These are phyloP conservation scores for Triplophysa dalaica DNA, from an alignment of 2,113 vertebrate genomes.

Conservation along the genomic window DNA sequence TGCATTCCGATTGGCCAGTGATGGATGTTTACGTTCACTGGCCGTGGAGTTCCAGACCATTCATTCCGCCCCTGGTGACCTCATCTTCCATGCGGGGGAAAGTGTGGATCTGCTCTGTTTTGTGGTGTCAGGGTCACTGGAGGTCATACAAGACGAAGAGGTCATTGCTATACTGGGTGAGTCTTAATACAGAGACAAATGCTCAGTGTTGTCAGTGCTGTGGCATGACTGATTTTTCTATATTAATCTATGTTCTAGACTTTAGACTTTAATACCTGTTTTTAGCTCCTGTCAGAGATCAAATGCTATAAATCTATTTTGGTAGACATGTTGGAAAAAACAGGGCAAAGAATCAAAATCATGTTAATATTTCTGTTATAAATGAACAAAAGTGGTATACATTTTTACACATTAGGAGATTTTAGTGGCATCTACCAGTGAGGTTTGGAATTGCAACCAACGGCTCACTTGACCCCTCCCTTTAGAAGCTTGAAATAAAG, in stretches of 20 bases:
- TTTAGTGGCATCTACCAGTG: too few relatives aligned
- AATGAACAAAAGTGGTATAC: too few relatives aligned
- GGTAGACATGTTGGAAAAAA: neutral
- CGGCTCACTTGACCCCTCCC: too few relatives aligned
- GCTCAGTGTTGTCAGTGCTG: too few relatives aligned
- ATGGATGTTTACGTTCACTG: constrained; percentile 92
- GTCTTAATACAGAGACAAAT: neutral
- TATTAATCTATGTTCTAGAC: too few relatives aligned
- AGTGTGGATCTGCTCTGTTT: constrained; percentile 95
- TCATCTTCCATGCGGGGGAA: constrained; percentile 95
- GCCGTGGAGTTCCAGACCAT: constrained; percentile 96
- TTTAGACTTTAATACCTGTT: neutral
- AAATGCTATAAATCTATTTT: constrained; percentile 4
- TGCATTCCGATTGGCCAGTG: constrained; percentile 91
- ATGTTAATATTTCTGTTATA: too few relatives aligned
- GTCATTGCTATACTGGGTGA: constrained; percentile 97
- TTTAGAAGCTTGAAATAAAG: too few relatives aligned
- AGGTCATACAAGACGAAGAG: constrained; percentile 98
- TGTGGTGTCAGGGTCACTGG: constrained; percentile 93
- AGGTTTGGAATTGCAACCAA: too few relatives aligned
- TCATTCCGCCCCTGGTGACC: constrained; percentile 94
- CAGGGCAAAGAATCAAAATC: too few relatives aligned
- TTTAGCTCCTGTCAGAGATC: neutral
- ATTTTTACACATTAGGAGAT: too few relatives aligned
- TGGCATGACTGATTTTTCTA: too few relatives aligned